phyloP scores from a whole-genome alignment of 2,797 vertebrate genomes.

The Dendrocincla tyrannina region DNA sequence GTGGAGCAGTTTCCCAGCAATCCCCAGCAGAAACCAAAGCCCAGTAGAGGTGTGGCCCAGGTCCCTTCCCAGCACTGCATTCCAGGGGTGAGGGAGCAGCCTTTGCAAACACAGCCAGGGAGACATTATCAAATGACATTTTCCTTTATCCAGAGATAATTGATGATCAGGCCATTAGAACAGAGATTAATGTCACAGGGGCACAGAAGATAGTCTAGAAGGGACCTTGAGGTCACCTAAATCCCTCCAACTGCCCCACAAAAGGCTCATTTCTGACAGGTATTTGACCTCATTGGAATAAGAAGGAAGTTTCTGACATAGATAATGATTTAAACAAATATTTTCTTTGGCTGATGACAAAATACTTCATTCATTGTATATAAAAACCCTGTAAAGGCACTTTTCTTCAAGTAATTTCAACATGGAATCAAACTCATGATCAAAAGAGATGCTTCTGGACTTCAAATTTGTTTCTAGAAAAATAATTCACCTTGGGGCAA shows the following conservation, averaged over 20 bases:
- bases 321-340: neutral
- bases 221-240: neutral
- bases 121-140: neutral
- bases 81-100: neutral
- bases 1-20: neutral
- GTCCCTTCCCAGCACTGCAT: neutral
- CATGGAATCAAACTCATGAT: neutral
- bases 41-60: neutral
- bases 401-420: neutral
- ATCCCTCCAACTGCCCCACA: neutral
- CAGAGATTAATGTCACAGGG: neutral
- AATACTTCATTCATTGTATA: neutral
- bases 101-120: neutral
- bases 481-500: neutral
- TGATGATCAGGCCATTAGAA: neutral
- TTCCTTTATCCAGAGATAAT: neutral
- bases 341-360: neutral
- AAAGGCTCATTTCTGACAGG: slow-evolving; percentile 1
- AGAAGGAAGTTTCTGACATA: neutral
- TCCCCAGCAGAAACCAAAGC: neutral
- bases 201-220: neutral
- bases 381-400: neutral
- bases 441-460: neutral
- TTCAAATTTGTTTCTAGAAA: neutral
- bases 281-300: neutral